Evolutionary conservation across 2,888 invertebrate species (phyloP), one percentile per base, ranked within the genome.

Genomic region (Caenorhabditis sp.): DNA sequence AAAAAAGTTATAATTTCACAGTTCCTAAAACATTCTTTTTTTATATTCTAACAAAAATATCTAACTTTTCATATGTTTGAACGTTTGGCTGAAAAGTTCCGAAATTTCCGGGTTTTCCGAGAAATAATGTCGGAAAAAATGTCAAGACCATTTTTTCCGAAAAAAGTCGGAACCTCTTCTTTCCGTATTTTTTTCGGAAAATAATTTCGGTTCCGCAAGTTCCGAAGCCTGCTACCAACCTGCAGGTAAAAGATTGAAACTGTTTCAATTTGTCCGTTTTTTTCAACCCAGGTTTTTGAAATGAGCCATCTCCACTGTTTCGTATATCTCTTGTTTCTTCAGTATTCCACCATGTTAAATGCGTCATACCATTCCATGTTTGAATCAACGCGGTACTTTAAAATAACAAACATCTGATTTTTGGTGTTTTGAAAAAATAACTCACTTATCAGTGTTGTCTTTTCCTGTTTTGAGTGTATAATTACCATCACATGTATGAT

Each of bases 221-320:
- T n/a, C n/a, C n/a, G 31, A 31, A 31, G 10, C n/a, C n/a, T n/a
- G n/a, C 4, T 4, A 43, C 21, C 1, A 55, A 69, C 75, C 75
- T 77, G 73, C 79, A 80, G 26, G 64, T 57, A 49, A 77, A 80
- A 8, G 84, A 82, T 50, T 84, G 84, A 68, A 83, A 84, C 54
- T 82, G 77, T 36, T 75, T 78, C 24, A 83, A 50, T 2, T 43
- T 62, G 43, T 81, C 81, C 1, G 71, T 72, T 58, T 81, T 81
- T 61, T 76, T 69, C 23, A 84, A 62, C 57, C 74, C 76, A 0
- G 81, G 78, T 21, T 82, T 82, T 64, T 81, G 82, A 60, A 82
- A 79, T 14, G 81, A 72, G 19, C 84, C 84, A 70, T 84, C 84
- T 79, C 69, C 75, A 58, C 68, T 66, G n/a, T 65, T 65, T 31